Base-by-base conservation (phyloP, 2,113 vertebrate species). In the Cochlearius cochlearius region DNA sequence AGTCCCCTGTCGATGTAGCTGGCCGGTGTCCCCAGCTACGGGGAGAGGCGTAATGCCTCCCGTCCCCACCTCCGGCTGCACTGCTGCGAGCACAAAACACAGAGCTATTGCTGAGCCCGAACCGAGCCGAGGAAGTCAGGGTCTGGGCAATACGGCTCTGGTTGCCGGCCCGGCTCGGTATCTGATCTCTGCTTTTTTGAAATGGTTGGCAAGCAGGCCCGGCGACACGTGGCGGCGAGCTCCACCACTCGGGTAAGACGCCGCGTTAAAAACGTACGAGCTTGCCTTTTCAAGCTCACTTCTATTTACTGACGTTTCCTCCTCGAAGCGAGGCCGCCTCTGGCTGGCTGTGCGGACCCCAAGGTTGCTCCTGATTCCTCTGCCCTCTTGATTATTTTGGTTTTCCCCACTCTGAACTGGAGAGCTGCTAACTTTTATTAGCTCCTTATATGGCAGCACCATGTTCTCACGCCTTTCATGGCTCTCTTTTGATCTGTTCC, bases 381-480 rank as follows among this genome's bases (percentile, higher is more conserved):
- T 81, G 77, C 53, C 20, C 20, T 49, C 26, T 38, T 60, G 34
- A 10, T 47, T 47, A 4, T 36, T 41, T 49, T 80, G n/a, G n/a
- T 45, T 43, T 29, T 11, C 19, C 1, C 25, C 43, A n/a, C 45
- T 76, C 68, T 36, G 53, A 69, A 66, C 49, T 26, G 22, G 34
- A 64, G 62, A 92, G 89, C 94, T 68, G 84, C 63, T 91, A 94
- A 97, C 66, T 90, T 90, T 97, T 94, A 95, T 91, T 56, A 94
- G 84, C 85, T 92, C 91, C 89, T 86, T 95, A 94, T 92, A 88
- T 30, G 86, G 95, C 93, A 93, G 94, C 86, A 49, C 53, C 18
- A 15, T 88, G 95, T 97, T 92, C 95, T 94, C 95, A 91, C n/a
- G 58, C 92, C 89, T 95, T 96, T 94, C 89, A 94, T 95, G 91